These are phyloP conservation scores for Anas capensis DNA, from an alignment of 2,797 vertebrate species.

Conservation along the genomic window DNA sequence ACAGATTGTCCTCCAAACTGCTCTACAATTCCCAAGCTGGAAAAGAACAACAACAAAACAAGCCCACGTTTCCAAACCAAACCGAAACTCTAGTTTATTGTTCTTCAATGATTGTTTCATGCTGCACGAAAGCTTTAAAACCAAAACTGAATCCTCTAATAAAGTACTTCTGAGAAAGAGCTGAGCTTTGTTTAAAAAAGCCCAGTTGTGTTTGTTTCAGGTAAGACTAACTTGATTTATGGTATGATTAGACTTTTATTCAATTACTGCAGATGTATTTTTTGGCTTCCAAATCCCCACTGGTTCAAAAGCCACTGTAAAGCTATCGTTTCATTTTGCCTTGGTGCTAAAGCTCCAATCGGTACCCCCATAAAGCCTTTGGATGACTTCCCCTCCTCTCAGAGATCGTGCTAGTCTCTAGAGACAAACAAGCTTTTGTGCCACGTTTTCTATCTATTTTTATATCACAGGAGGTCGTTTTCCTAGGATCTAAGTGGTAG, in stretches of 20 bases:
- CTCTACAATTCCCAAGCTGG: fast-evolving
- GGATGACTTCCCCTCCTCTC: constrained; percentile 8
- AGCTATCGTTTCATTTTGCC: background rate
- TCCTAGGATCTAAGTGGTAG: constrained; percentile 64
- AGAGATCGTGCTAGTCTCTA: constrained; percentile 23
- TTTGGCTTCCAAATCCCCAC: background rate
- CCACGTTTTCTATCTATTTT: constrained; percentile 77
- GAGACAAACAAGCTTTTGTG: constrained; percentile 52
- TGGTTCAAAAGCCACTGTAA: background rate
- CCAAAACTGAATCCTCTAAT: background rate
- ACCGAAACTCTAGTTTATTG: background rate
- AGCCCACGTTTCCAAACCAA: background rate
- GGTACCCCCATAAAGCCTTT: background rate
- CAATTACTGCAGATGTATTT: background rate
- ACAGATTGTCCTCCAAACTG: background rate
- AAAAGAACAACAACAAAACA: background rate
- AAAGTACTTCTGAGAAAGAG: background rate
- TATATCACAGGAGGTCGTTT: constrained; percentile 68
- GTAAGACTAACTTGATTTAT: background rate
- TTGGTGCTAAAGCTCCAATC: background rate
- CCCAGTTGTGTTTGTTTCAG: background rate
- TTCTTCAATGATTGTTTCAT: background rate
- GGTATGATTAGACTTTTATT: background rate
- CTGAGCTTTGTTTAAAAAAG: background rate
- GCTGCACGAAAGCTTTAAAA: background rate